These are phyloP conservation scores for Neogale vison DNA, from an alignment of 2,113 vertebrate genomes.

Conservation along the genomic window DNA sequence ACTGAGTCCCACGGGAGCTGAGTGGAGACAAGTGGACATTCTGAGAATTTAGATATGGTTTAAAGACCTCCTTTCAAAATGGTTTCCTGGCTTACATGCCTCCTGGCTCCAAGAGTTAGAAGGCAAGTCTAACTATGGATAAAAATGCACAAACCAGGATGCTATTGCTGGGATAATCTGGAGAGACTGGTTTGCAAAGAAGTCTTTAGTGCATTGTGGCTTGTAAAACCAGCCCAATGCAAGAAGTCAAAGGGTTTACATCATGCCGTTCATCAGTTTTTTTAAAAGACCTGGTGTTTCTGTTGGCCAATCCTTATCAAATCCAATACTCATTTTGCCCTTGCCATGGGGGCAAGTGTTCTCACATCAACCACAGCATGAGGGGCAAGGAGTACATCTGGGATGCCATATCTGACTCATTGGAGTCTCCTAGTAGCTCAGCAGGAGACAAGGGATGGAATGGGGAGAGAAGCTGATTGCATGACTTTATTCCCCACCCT, in stretches of 20 bases:
- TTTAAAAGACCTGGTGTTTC: not conserved
- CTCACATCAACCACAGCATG: accelerated
- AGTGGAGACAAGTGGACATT: accelerated
- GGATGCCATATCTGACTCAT: not conserved
- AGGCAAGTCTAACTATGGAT: not conserved
- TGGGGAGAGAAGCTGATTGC: accelerated
- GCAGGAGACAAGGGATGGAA: not conserved
- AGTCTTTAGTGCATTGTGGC: not conserved
- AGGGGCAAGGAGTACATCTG: accelerated
- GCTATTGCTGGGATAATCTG: not conserved
- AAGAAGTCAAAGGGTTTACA: not conserved
- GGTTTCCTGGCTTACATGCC: accelerated
- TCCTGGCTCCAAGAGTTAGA: not conserved
- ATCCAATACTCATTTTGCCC: not conserved
- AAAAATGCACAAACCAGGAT: not conserved
- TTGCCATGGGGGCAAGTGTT: no score
- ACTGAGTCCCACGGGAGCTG: no score
- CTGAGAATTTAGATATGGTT: not conserved
- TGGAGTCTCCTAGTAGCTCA: not conserved
- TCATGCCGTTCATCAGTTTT: accelerated
- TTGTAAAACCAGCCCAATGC: not conserved
- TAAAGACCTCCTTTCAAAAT: not conserved
- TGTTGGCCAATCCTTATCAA: not conserved
- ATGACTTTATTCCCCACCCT: not conserved
- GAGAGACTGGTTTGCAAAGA: not conserved